These are phyloP conservation scores for Fundulus diaphanus DNA, from an alignment of 2,797 vertebrate species.

Conservation along the genomic window DNA sequence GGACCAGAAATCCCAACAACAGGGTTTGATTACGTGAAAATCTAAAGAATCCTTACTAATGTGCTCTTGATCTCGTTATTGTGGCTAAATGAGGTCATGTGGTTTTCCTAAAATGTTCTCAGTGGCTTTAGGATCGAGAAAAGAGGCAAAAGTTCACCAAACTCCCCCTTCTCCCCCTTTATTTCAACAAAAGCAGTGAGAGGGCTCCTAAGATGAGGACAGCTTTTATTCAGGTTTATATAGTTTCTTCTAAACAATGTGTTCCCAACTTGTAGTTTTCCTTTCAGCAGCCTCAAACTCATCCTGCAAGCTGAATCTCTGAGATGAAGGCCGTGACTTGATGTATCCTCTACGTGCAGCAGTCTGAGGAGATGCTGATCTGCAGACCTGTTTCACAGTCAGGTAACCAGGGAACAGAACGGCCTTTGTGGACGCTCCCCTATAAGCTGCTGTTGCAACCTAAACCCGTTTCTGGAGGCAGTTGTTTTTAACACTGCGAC, in stretches of 20 bases:
- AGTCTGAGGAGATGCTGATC: conserved; percentile 32
- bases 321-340: conserved; percentile 7
- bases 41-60: not conserved
- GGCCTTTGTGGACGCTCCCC: conserved; percentile 56
- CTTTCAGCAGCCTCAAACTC: conserved; percentile 12
- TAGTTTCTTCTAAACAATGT: conserved; percentile 9
- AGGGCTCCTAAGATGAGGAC: not conserved
- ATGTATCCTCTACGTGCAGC: conserved; percentile 3
- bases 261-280: conserved; percentile 28
- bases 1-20: not conserved
- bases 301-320: conserved; percentile 5
- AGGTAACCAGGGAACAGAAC: conserved; percentile 56
- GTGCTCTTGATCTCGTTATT: conserved; percentile 7
- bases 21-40: conserved; percentile 10
- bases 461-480: conserved; percentile 73
- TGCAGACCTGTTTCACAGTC: conserved; percentile 66
- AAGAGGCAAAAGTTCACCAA: not conserved
- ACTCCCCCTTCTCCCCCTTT: not conserved
- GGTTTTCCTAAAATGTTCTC: conserved; percentile 6
- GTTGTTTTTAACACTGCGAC: conserved; percentile 76
- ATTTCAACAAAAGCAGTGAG: conserved; percentile 7
- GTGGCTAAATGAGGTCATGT: not conserved
- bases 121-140: not conserved
- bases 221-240: conserved; percentile 11
- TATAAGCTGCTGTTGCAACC: conserved; percentile 73